A percentile compares a stretch with the other conserved stretches of the same genome.
phyloP scores from a whole-genome alignment of 30 jellyfish, hydroid and myxozoan genomes.

The Aurelia aurita region DNA sequence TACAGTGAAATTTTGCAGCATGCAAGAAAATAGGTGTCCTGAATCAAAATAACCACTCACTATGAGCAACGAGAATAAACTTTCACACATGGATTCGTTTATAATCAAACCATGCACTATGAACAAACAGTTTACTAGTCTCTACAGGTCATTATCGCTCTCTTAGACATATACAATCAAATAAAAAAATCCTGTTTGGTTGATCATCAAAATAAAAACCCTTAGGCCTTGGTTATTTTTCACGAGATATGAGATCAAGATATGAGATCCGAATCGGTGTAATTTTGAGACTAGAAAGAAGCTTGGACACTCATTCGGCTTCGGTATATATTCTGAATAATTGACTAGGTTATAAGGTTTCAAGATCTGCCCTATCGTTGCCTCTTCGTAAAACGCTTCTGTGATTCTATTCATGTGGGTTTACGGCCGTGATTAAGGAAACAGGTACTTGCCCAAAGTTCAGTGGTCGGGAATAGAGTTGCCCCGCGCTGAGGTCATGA shows the following conservation, averaged over 20 bases:
- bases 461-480: conserved; percentile 73
- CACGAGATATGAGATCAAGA: too few species aligned
- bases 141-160: neutral
- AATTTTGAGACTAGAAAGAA: neutral
- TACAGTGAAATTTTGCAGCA: too few species aligned
- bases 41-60: too few species aligned
- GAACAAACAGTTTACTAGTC: neutral
- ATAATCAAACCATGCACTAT: too few species aligned
- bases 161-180: conserved; percentile 2
- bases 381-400: conserved; percentile 62
- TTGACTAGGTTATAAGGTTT: neutral
- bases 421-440: conserved; percentile 43
- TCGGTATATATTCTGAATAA: conserved; percentile 10
- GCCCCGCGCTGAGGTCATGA: conserved; percentile 68
- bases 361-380: conserved; percentile 41
- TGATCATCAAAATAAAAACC: too few species aligned
- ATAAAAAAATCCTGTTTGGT: neutral
- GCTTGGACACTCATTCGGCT: neutral
- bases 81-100: too few species aligned
- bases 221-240: too few species aligned
- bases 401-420: conserved; percentile 59
- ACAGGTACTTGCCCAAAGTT: conserved; percentile 76
- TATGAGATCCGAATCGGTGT: neutral
- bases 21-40: too few species aligned
- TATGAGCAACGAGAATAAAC: too few species aligned